Conservation (phyloP, 2,888 invertebrate species). For the Cerceris rybyensis region DNA sequence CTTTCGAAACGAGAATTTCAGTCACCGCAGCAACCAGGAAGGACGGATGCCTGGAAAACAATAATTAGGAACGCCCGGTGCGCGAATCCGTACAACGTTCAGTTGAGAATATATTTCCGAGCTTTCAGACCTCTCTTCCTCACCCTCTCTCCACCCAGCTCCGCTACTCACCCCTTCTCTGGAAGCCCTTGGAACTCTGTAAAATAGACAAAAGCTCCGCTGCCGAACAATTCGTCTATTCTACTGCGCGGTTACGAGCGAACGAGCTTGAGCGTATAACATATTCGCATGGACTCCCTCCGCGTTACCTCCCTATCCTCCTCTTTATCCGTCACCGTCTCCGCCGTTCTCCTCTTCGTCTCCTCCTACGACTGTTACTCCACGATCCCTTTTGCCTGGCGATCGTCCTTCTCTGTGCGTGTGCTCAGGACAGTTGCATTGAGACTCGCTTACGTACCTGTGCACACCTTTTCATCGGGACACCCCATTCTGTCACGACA, state of each 20-base stretch:
- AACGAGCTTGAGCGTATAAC: constrained; percentile 76
- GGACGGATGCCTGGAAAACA: constrained; percentile 74
- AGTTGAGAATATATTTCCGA: constrained; percentile 79
- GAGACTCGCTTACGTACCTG: constrained; percentile 43
- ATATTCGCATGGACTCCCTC: constrained; percentile 72
- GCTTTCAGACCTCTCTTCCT: constrained; percentile 71
- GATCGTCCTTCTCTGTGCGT: constrained; percentile 55
- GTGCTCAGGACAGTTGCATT: constrained; percentile 62
- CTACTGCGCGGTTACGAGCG: constrained; percentile 77
- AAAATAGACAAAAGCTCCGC: constrained; percentile 80
- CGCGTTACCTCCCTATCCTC: constrained; percentile 38
- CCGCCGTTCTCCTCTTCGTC: constrained; percentile 23
- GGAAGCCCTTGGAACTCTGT: constrained; percentile 80
- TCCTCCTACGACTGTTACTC: constrained; percentile 29
- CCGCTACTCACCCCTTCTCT: constrained; percentile 65
- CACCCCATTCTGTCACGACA: constrained; percentile 70
- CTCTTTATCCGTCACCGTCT: constrained; percentile 48
- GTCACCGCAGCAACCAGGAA: constrained; percentile 66
- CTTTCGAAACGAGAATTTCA: constrained; percentile 69
- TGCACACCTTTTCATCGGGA: constrained; percentile 68
- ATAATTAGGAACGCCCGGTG: constrained; percentile 77
- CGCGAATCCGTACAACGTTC: constrained; percentile 77
- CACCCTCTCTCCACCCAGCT: constrained; percentile 21
- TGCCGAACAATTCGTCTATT: constrained; percentile 80
- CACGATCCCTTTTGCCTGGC: constrained; percentile 48